Conservation (phyloP, 2,113 vertebrate species). For the Murina feae region DNA sequence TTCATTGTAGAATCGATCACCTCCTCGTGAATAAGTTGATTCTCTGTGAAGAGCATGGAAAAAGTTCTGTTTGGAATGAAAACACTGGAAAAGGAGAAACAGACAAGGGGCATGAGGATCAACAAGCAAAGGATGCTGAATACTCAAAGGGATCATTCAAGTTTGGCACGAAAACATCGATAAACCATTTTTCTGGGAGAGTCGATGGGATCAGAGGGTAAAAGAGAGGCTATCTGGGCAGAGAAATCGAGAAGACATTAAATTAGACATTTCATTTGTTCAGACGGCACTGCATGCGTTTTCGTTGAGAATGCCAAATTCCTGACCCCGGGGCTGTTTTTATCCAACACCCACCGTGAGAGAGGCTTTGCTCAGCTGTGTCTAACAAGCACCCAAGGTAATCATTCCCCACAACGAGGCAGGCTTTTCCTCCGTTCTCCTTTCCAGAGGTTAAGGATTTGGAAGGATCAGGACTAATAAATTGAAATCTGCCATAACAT, state of each 20-base stretch:
- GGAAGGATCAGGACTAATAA: background rate
- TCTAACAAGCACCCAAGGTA: background rate
- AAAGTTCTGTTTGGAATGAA: background rate
- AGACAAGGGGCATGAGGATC: background rate
- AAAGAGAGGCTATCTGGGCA: background rate
- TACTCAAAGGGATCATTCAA: background rate
- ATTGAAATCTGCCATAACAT: background rate
- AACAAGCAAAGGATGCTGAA: background rate
- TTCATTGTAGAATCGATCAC: background rate
- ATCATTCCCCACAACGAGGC: background rate
- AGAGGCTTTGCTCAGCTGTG: background rate
- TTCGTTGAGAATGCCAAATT: background rate
- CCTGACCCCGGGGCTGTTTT: background rate
- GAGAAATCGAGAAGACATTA: background rate
- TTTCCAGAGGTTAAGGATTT: background rate
- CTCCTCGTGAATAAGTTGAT: background rate
- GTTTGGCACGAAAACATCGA: background rate
- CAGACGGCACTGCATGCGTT: background rate
- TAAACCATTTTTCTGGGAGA: background rate
- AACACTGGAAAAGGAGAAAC: conserved; percentile 19
- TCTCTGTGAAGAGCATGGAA: background rate
- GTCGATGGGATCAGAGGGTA: background rate
- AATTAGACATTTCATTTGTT: conserved; percentile 29
- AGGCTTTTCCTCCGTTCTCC: background rate
- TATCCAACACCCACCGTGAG: background rate